Evolutionary conservation across 2,888 invertebrate species (phyloP).

Genomic region (Chromoteleia sp.): DNA sequence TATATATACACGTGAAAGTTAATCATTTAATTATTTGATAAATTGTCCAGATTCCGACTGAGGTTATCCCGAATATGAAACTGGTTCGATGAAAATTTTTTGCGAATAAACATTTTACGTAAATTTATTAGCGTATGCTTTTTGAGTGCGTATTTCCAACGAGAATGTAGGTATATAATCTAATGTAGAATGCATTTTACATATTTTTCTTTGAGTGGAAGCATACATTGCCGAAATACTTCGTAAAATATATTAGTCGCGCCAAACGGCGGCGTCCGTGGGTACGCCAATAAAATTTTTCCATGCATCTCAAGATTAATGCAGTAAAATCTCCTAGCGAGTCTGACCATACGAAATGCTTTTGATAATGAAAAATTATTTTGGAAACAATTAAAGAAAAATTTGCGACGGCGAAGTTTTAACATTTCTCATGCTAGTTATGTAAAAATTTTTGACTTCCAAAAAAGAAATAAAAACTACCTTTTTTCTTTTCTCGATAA

Average conservation of each 20-base stretch:
- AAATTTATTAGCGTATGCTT: no score
- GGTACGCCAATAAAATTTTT: background rate
- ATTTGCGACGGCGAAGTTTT: background rate
- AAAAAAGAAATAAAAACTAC: no score
- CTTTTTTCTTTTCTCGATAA: no score
- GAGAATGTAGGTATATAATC: no score
- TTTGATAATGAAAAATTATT: background rate
- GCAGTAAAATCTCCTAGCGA: constrained; percentile 21
- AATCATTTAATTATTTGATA: no score
- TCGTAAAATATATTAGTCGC: constrained; percentile 17
- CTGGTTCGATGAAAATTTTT: no score
- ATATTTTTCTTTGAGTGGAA: background rate
- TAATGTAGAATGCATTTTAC: constrained; percentile 19
- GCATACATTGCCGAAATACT: constrained; percentile 3
- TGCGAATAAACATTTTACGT: no score
- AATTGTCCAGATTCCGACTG: no score
- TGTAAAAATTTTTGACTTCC: no score
- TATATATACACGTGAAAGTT: no score
- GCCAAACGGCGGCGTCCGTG: background rate
- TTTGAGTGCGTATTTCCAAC: no score
- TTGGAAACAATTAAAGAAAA: constrained; percentile 3
- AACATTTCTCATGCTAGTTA: background rate
- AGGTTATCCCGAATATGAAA: no score
- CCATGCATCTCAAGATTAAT: constrained; percentile 19
- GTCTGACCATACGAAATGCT: constrained; percentile 20